Conservation (phyloP, 2,888 invertebrate species). For the Ormyrus pomaceus region DNA sequence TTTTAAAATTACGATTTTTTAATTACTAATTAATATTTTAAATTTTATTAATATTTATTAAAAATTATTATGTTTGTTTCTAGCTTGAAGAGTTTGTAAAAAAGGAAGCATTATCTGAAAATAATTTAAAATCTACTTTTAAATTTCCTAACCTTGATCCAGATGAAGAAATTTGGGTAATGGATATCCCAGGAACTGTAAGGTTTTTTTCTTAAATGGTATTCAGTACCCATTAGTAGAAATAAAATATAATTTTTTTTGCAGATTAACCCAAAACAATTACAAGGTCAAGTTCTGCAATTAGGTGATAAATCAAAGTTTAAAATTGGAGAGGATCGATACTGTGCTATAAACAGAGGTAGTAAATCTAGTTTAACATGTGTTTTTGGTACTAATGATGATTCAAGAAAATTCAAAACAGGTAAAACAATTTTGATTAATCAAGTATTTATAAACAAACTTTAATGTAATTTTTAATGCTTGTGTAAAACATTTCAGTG, state of each 20-base stretch:
- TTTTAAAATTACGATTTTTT: background rate
- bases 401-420: slow-evolving; percentile 33
- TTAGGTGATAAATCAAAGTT: slow-evolving; percentile 58
- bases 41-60: no score
- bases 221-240: background rate
- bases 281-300: slow-evolving; percentile 56
- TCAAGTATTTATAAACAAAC: slow-evolving; percentile 13
- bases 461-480: background rate
- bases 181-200: slow-evolving; percentile 60
- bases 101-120: slow-evolving; percentile 41
- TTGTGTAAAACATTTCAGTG: slow-evolving; percentile 46
- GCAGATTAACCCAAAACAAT: slow-evolving; percentile 56
- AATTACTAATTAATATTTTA: background rate
- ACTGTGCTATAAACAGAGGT: slow-evolving; percentile 54
- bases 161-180: slow-evolving; percentile 59
- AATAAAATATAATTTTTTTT: slow-evolving; percentile 16
- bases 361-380: slow-evolving; percentile 56
- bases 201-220: background rate
- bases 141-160: slow-evolving; percentile 48
- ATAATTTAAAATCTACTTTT: slow-evolving; percentile 48
- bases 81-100: slow-evolving; percentile 56
- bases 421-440: slow-evolving; percentile 36
- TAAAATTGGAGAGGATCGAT: slow-evolving; percentile 56
- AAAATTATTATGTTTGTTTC: background rate
- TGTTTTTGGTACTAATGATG: slow-evolving; percentile 48